These are phyloP conservation scores for Clivina fossor DNA, from an alignment of 2,888 invertebrate species.

Conservation along the genomic window DNA sequence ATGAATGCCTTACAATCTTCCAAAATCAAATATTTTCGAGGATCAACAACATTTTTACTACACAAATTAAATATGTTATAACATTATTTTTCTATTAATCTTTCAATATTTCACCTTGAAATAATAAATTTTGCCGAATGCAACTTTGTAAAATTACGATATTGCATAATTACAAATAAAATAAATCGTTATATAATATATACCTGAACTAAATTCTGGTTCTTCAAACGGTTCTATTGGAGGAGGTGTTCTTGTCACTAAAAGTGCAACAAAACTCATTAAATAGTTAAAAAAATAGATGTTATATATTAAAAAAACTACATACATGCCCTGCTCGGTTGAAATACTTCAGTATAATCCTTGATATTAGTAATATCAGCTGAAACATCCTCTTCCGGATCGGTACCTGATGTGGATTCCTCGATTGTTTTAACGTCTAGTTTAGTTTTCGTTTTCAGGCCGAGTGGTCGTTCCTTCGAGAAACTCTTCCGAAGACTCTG, in stretches of 20 bases:
- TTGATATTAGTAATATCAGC: conserved; percentile 76
- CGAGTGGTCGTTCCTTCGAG: conserved; percentile 71
- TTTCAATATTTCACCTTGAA: too few relatives aligned
- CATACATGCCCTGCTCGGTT: conserved; percentile 76
- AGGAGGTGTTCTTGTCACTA: conserved; percentile 65
- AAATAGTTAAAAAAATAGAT: conserved; percentile 30
- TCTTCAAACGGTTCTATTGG: conserved; percentile 57
- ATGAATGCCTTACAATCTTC: too few relatives aligned
- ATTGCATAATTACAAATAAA: too few relatives aligned
- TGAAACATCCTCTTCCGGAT: conserved; percentile 72
- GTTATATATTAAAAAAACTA: conserved; percentile 42
- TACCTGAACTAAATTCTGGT: too few relatives aligned
- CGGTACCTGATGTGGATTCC: conserved; percentile 76
- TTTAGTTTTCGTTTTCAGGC: conserved; percentile 57
- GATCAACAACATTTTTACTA: too few relatives aligned
- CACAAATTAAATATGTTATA: too few relatives aligned
- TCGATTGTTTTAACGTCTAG: conserved; percentile 75
- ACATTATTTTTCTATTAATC: too few relatives aligned
- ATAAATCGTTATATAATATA: too few relatives aligned
- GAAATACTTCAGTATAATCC: conserved; percentile 81
- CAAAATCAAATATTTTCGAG: too few relatives aligned
- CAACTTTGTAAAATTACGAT: too few relatives aligned
- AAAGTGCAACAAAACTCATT: conserved; percentile 24
- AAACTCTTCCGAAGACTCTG: conserved; percentile 78
- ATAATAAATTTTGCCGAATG: too few relatives aligned